Evolutionary conservation across 2,797 vertebrate genomes (phyloP), one percentile per base, ranked within the genome.

Genomic region (Thaleichthys pacificus): DNA sequence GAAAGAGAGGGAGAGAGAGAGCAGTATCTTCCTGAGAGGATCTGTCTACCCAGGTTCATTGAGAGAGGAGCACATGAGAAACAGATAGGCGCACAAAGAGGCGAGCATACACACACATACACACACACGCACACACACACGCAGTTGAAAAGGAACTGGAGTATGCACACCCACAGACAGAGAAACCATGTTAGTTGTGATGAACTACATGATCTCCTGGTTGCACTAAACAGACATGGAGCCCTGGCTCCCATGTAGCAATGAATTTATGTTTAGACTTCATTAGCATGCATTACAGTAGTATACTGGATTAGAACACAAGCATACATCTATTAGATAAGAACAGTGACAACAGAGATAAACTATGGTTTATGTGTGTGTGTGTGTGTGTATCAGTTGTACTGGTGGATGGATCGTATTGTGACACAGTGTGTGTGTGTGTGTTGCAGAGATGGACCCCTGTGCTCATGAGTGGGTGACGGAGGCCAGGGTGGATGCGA

Each of bases 11-110:
- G 3, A 47, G 42, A 47, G 42, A 14, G 66, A 38, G 3, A 42
- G 60, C 24, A 24, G 60, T 65, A 62, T 61, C 66, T 63, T 60
- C 71, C 2, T 24, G 67, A 35, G 24, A 14, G 66, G 49, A 28
- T 19, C 21, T 73, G 54, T 61, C 61, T 61, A 63, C 69, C 26
- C 60, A 76, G 67, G 64, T 71, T 77, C 77, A 84, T 62, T 22
- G 32, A 49, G 42, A 61, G 35, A 68, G 26, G 35, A 68, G 26
- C 12, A 51, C 49, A 15, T 47, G 17, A 58, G 56, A 72, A 66
- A 64, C 75, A 63, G 15, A 49, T 19, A 65, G 4, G 47, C 67
- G 58, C 68, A 24, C 24, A 24, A 24, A 24, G 24, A 24, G 24
- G 24, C 24, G 1, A 78, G 26, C 66, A 73, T 60, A 65, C 66